These are phyloP conservation scores for Buceros bicornis DNA, from an alignment of 2,797 vertebrate genomes.

Conservation along the genomic window DNA sequence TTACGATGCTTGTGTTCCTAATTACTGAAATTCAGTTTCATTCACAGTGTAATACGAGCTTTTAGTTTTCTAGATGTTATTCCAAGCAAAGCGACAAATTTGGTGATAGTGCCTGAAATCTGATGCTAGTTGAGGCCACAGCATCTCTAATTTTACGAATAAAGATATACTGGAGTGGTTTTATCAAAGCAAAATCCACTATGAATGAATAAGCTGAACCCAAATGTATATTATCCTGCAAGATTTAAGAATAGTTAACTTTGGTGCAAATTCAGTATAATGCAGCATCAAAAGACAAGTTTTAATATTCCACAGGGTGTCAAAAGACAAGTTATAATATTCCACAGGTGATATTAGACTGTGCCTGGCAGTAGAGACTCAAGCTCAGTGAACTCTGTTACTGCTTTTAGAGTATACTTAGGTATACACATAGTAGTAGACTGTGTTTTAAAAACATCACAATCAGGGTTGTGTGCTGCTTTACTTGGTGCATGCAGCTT, in stretches of 20 bases:
- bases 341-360: background rate
- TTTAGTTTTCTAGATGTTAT: background rate
- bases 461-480: background rate
- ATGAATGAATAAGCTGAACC: background rate
- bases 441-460: background rate
- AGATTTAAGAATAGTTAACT: background rate
- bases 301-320: background rate
- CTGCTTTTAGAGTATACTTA: background rate
- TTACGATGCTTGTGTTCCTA: background rate
- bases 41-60: background rate
- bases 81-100: background rate
- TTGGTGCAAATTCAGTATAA: background rate
- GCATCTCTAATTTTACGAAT: background rate
- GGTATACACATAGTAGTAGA: background rate
- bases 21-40: constrained; percentile 30
- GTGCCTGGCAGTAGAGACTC: background rate
- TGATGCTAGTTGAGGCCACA: background rate
- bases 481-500: background rate
- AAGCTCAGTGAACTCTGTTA: background rate
- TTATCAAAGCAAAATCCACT: background rate
- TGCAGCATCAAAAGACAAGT: background rate
- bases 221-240: background rate
- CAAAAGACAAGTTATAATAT: background rate
- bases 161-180: background rate
- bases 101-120: background rate